Evolutionary conservation across 2,797 vertebrate species (phyloP).

Genomic region (Dicrostonyx torquatus): DNA sequence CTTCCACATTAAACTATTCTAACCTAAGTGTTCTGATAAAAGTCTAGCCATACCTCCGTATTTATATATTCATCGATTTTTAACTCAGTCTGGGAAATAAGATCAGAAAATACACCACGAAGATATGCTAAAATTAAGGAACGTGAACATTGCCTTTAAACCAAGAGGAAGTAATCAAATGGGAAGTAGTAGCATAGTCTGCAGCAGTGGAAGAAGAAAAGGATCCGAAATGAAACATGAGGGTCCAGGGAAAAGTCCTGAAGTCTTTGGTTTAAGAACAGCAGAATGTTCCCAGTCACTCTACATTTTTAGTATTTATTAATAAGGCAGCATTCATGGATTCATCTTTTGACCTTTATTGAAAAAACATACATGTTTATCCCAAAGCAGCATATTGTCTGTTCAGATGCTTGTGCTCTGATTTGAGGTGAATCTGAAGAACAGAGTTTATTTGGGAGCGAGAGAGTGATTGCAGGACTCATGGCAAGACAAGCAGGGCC

Average conservation of each 20-base stretch:
- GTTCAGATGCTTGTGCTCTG: neutral
- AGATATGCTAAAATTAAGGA: constrained; percentile 23
- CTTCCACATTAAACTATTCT: constrained; percentile 31
- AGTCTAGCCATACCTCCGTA: neutral
- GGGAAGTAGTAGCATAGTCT: neutral
- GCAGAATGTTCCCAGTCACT: neutral
- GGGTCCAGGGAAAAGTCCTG: neutral
- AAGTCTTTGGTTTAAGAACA: constrained; percentile 5
- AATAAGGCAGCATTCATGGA: neutral
- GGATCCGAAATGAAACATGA: neutral
- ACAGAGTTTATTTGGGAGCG: neutral
- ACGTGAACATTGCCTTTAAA: neutral
- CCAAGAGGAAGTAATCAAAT: neutral
- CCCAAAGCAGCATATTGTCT: neutral
- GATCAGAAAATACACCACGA: constrained; percentile 1
- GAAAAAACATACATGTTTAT: constrained; percentile 18
- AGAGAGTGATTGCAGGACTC: neutral
- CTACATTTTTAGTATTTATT: constrained; percentile 34
- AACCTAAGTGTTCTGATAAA: constrained; percentile 21
- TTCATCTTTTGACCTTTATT: neutral
- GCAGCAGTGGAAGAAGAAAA: neutral
- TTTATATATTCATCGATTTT: neutral
- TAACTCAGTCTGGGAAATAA: constrained; percentile 37
- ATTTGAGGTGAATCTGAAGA: neutral
- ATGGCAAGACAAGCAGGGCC: no score